Percentiles rank a stretch among this genome's conserved stretches.
Evolutionary conservation across 2,797 vertebrate species (phyloP).

Genomic region (Argentina silus): DNA sequence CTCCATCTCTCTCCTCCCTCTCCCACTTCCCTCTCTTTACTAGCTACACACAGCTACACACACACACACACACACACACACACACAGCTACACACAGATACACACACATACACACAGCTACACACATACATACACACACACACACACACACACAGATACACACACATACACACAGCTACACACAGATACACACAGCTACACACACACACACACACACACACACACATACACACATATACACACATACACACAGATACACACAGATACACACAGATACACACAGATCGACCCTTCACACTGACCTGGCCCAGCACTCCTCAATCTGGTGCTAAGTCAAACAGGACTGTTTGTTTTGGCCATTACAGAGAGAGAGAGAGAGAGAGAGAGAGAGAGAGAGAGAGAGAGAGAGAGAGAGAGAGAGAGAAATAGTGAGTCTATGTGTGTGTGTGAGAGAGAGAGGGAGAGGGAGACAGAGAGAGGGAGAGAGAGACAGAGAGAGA

Average conservation of each 20-base stretch:
- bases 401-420: background rate
- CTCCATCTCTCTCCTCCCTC: slow-evolving; percentile 24
- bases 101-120: no score
- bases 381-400: slow-evolving; percentile 25
- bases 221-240: no score
- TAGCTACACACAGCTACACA: slow-evolving; percentile 66
- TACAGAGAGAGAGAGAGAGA: no score
- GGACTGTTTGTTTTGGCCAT: slow-evolving; percentile 75
- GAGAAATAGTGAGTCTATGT: no score
- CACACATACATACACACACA: no score
- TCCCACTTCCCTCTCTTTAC: slow-evolving; percentile 39
- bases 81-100: slow-evolving; percentile 49
- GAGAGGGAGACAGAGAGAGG: no score
- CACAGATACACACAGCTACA: background rate
- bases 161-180: background rate
- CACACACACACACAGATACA: no score
- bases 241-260: no score
- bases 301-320: slow-evolving; percentile 45
- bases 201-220: background rate
- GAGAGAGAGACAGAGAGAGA: slow-evolving; percentile 51
- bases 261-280: no score
- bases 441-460: no score
- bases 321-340: slow-evolving; percentile 68
- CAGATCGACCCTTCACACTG: slow-evolving; percentile 47
- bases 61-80: slow-evolving; percentile 65